Conservation (phyloP, 2,888 invertebrate genomes). For the Andrena trimmerana region DNA sequence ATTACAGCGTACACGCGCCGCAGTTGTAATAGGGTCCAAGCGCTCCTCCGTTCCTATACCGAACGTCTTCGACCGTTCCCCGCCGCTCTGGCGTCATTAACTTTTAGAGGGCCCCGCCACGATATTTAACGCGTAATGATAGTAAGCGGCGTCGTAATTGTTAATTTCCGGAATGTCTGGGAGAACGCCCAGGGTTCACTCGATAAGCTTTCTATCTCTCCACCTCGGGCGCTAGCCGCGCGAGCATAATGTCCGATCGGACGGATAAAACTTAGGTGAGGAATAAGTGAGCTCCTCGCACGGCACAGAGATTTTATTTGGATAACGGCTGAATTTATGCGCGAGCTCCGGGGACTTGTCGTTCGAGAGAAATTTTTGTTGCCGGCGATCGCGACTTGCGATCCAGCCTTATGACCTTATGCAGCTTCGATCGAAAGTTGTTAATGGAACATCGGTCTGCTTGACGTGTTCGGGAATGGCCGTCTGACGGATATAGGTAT, state of each 20-base stretch:
- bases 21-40: not conserved
- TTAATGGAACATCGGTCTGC: not conserved
- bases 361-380: constrained; percentile 19
- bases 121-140: constrained; percentile 57
- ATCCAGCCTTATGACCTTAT: constrained; percentile 10
- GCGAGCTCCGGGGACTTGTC: constrained; percentile 27
- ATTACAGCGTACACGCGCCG: constrained; percentile 31
- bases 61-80: constrained; percentile 15
- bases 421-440: constrained; percentile 4
- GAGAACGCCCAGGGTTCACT: constrained; percentile 17
- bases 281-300: constrained; percentile 42
- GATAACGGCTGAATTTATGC: constrained; percentile 42
- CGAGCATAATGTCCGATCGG: constrained; percentile 32
- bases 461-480: not conserved
- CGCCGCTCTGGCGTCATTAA: constrained; percentile 35
- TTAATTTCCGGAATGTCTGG: constrained; percentile 54
- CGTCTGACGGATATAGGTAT: not conserved
- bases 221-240: constrained; percentile 9
- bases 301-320: constrained; percentile 42
- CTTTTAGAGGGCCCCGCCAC: constrained; percentile 36
- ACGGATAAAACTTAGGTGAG: constrained; percentile 42
- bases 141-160: constrained; percentile 42
- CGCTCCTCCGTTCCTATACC: constrained; percentile 2
- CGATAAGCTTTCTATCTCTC: constrained; percentile 22
- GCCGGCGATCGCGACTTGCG: not conserved